Evolutionary conservation across 2,113 vertebrate species (phyloP), one percentile per base, ranked within the genome.

Genomic region (Campylomormyrus numenius): DNA sequence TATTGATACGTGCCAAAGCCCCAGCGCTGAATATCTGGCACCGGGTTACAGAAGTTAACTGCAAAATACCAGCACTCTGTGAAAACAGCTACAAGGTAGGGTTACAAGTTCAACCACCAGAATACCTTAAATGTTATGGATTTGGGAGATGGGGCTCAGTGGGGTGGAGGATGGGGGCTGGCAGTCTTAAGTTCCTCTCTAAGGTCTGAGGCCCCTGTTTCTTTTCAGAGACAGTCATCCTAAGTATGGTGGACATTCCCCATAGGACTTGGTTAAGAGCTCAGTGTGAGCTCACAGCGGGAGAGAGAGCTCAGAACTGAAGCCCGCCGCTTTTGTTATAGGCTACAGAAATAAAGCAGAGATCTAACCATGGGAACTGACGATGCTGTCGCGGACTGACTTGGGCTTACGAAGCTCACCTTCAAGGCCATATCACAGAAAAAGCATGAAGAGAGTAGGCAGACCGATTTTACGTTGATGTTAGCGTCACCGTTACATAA

Each of bases 1-100:
- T 62, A 48, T 86, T 35, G 88, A 85, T 89, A 27, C 48, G 77
- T 77, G 24, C 50, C 31, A 19, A 24, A 56, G 52, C 31, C 91
- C 88, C 92, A 93, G 48, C 6, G 0, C 31, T 42, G 52, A 85
- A 92, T 86, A 49, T 45, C 58, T 52, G 21, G 62, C 5, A 45
- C 80, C 1, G 3, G 11, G 35, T 56, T 83, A 52, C 45, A 70
- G 49, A 53, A 85, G 39, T 52, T 24, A 21, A 62, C 13, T 6
- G n/a, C 46, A 86, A 89, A 85, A 85, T 48, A 21, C n/a, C 10
- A 45, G 35, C 56, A 77, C 19, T 45, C 27, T 45, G 31, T 42
- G 3, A 85, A 90, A 86, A 70, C 24, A 53, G 31, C 48, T 80
- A 89, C 49, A 66, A 35, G 35, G 8, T 52, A 50, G 5, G 48